Conservation (phyloP, 1,140 invertebrate genomes). For the Linepithema humile region DNA sequence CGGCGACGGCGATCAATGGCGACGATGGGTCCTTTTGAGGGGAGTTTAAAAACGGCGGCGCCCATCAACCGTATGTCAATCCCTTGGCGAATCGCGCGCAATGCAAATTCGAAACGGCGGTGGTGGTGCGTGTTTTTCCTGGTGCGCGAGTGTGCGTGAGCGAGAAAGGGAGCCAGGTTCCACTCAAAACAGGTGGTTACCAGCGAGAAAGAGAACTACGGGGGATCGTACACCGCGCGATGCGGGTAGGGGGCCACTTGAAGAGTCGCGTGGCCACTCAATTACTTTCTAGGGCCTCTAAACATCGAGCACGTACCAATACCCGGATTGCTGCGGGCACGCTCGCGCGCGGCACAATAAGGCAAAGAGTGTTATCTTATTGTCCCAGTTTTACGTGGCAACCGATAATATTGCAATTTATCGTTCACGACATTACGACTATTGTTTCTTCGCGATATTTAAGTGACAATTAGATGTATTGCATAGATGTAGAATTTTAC, state of each 20-base stretch:
- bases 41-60: constrained; percentile 56
- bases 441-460: not conserved
- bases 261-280: constrained; percentile 83
- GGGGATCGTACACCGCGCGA: constrained; percentile 64
- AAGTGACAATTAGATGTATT: not conserved
- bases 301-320: constrained; percentile 68
- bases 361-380: constrained; percentile 61
- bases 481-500: not conserved
- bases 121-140: constrained; percentile 57
- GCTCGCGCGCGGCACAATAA: constrained; percentile 42
- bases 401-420: constrained; percentile 10
- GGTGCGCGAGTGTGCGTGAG: constrained; percentile 1
- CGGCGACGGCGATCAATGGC: constrained; percentile 59
- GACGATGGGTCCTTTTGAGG: constrained; percentile 52
- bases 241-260: constrained; percentile 76
- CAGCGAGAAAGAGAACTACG: constrained; percentile 70
- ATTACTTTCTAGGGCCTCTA: constrained; percentile 80
- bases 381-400: constrained; percentile 25
- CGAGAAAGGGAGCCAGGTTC: constrained; percentile 55
- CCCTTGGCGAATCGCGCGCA: constrained; percentile 52
- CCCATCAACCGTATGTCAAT: constrained; percentile 80
- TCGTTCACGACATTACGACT: not conserved
- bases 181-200: constrained; percentile 82
- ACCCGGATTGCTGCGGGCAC: constrained; percentile 48
- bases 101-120: constrained; percentile 61